Base-by-base conservation (phyloP, 2,113 vertebrate genomes). In the Nanorana parkeri region DNA sequence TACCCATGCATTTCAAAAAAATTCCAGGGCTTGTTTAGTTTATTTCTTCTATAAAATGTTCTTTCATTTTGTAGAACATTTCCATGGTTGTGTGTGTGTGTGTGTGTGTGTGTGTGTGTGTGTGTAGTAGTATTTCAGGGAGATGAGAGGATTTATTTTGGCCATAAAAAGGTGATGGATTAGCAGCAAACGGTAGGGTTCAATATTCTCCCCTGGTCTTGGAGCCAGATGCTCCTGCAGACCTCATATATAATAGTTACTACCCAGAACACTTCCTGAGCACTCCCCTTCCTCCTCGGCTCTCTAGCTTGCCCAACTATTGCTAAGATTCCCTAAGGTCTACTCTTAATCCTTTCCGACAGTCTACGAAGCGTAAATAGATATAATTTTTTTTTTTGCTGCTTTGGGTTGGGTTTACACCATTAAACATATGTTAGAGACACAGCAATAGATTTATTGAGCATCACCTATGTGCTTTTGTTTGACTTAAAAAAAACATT, bases 101-200 rank as follows among this genome's bases (percentile, higher is more conserved):
- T n/a, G n/a, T n/a, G n/a, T n/a, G n/a, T n/a, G n/a, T n/a, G n/a
- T n/a, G n/a, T n/a, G n/a, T n/a, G n/a, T 56, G 28, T 68, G 52
- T 56, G 52, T 24, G 36, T n/a, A n/a, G 1, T 28, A 68, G 65
- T 21, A 41, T 68, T 68, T 68, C 52, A 24, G 51, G 52, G 26
- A 68, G 77, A 68, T 47, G 54, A 68, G 76, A 79, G 77, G 66
- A 69, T 80, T 69, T 69, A 41, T 47, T 69, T 69, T 61, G 78
- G 55, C 54, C 66, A 68, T 80, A 69, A 80, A 80, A 66, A 69
- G 78, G 66, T 80, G 67, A 69, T 80, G 78, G 78, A 80, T 80
- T 69, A 51, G 78, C 66, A 69, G 78, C 66, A 61, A 80, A 80
- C 36, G 2, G 29, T 68, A 61, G 52, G 66, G 66, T 71, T 80